Evolutionary conservation across 2,113 vertebrate species (phyloP).

Genomic region (Acrocephalus arundinaceus): DNA sequence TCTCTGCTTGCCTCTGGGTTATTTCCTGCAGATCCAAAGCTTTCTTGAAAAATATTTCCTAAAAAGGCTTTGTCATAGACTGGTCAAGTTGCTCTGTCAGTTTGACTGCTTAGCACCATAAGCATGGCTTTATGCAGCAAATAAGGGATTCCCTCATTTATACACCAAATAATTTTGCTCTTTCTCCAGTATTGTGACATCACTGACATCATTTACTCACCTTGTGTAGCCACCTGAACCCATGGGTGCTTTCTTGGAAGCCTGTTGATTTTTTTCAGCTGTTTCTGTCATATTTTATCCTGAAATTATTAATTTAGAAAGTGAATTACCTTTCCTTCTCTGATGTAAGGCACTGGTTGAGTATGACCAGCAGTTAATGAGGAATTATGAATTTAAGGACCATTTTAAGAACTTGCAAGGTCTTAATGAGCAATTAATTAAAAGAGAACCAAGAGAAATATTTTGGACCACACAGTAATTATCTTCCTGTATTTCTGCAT

Average conservation of each 20-base stretch:
- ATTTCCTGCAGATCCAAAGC: neutral
- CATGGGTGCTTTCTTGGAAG: neutral
- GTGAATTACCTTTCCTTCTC: neutral
- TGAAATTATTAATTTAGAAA: neutral
- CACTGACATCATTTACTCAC: neutral
- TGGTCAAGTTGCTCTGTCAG: neutral
- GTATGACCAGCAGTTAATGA: neutral
- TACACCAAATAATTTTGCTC: neutral
- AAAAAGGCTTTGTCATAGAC: neutral
- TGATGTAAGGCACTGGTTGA: neutral
- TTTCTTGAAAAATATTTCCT: neutral
- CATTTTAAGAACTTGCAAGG: neutral
- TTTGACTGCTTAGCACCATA: neutral
- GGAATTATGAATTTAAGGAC: neutral
- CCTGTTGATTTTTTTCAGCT: neutral
- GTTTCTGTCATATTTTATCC: neutral
- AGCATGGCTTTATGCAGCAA: neutral
- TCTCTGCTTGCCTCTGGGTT: neutral
- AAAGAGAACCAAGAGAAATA: accelerated
- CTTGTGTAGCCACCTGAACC: neutral
- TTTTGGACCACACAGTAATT: neutral
- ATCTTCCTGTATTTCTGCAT: neutral
- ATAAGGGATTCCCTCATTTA: neutral
- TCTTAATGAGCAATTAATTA: neutral
- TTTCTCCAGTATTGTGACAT: neutral